Percentiles rank a stretch among this genome's conserved stretches.
Evolutionary conservation across 2,113 vertebrate species (phyloP).

Genomic region (Pelusios castaneus): DNA sequence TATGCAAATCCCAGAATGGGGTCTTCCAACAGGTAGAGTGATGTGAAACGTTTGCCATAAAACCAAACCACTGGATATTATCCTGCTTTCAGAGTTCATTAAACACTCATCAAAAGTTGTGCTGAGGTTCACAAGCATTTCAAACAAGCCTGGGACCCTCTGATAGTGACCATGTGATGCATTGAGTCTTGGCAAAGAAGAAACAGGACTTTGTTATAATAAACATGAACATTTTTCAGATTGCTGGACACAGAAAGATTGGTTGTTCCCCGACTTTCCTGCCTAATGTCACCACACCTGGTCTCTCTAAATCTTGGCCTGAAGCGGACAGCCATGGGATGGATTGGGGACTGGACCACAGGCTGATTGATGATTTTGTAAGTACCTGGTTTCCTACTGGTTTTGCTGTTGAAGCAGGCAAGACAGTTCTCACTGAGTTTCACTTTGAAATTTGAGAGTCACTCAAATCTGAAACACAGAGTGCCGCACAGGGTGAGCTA

Average conservation of each 20-base stretch:
- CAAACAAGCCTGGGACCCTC: neutral
- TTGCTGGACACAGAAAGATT: neutral
- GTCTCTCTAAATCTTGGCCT: neutral
- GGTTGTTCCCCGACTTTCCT: neutral
- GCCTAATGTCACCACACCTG: neutral
- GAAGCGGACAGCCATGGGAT: neutral
- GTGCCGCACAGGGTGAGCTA: neutral
- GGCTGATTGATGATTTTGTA: neutral
- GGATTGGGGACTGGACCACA: neutral
- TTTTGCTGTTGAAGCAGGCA: neutral
- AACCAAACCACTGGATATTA: fast-evolving
- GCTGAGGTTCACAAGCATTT: neutral
- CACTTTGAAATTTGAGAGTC: neutral
- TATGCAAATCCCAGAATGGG: slow-evolving; percentile 40
- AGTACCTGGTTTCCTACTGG: neutral
- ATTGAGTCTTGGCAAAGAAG: neutral
- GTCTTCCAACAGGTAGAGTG: neutral
- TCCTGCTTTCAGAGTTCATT: neutral
- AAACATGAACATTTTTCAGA: neutral
- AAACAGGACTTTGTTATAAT: neutral
- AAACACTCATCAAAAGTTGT: neutral
- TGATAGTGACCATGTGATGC: neutral
- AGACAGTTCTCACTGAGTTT: neutral
- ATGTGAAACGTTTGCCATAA: neutral
- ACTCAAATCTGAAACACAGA: neutral